Percentiles rank a stretch among this genome's conserved stretches.
These are phyloP conservation scores for Microplitis demolitor DNA, from an alignment of 1,140 invertebrate species.

Conservation along the genomic window DNA sequence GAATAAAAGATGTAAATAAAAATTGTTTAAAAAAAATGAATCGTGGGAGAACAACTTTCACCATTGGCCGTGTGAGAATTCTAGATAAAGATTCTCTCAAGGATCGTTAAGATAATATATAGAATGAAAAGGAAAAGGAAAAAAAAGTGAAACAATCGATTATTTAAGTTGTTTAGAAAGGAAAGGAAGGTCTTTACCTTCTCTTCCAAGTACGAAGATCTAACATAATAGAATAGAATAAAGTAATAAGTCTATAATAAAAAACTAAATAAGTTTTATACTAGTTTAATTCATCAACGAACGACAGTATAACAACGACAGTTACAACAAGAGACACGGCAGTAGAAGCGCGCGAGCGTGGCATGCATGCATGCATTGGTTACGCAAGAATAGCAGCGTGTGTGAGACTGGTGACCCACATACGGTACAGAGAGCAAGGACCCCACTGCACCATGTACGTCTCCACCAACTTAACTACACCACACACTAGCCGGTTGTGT, in stretches of 20 bases:
- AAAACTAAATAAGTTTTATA: constrained; percentile 4
- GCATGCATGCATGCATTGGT: constrained; percentile 58
- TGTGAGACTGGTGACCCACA: constrained; percentile 63
- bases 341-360: constrained; percentile 34
- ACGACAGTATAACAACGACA: constrained; percentile 16
- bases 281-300: constrained; percentile 6
- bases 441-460: constrained; percentile 50
- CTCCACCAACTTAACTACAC: background rate
- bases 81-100: constrained; percentile 25
- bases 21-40: constrained; percentile 30
- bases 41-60: constrained; percentile 63
- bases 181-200: background rate
- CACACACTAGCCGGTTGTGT: background rate
- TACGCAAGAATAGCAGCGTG: constrained; percentile 61
- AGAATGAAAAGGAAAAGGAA: background rate
- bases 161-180: background rate
- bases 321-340: constrained; percentile 27
- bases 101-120: background rate
- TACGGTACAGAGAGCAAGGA: constrained; percentile 60
- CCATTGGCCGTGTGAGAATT: constrained; percentile 48
- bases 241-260: too few species aligned
- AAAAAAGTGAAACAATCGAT: background rate
- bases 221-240: constrained; percentile 9
- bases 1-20: background rate
- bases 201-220: background rate